Evolutionary conservation across 2,888 invertebrate genomes (phyloP).

Genomic region (Scrobipalpa costella): DNA sequence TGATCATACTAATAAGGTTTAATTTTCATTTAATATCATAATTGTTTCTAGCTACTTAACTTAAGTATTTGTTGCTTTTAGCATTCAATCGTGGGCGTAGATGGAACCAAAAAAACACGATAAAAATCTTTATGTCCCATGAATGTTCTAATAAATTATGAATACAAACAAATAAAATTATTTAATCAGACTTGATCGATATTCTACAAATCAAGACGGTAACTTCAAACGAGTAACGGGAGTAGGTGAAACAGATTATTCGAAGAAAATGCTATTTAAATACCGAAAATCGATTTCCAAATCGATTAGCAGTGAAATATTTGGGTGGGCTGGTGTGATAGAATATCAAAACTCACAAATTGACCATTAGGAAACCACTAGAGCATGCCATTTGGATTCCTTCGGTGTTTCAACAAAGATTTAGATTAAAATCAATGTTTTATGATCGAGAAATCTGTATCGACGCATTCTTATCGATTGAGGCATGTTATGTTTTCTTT

Average conservation of each 20-base stretch:
- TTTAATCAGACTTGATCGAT: slow-evolving; percentile 58
- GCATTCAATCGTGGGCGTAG: not conserved
- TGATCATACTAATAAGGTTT: too few species aligned
- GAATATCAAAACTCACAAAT: slow-evolving; percentile 43
- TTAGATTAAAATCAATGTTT: slow-evolving; percentile 47
- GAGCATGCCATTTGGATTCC: slow-evolving; percentile 53
- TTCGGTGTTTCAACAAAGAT: slow-evolving; percentile 39
- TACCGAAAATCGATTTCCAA: slow-evolving; percentile 55
- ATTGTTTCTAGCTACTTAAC: not conserved
- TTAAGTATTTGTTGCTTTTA: not conserved
- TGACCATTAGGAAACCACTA: slow-evolving; percentile 46
- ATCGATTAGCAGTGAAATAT: slow-evolving; percentile 60
- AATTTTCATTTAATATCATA: too few species aligned
- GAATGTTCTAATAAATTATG: slow-evolving; percentile 2
- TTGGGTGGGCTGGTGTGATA: slow-evolving; percentile 50
- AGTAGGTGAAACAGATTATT: slow-evolving; percentile 60
- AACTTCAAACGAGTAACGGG: slow-evolving; percentile 63
- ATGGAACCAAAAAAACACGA: not conserved
- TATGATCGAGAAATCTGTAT: slow-evolving; percentile 29
- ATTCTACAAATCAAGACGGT: slow-evolving; percentile 62
- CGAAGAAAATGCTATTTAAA: slow-evolving; percentile 47
- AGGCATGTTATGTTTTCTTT: slow-evolving; percentile 13
- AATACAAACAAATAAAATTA: slow-evolving; percentile 52
- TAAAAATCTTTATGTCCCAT: not conserved
- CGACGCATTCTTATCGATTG: slow-evolving; percentile 20